These are phyloP conservation scores for Zoanthus gigantus DNA, from an alignment of 92 coral and sea anemone genomes.

Conservation along the genomic window DNA sequence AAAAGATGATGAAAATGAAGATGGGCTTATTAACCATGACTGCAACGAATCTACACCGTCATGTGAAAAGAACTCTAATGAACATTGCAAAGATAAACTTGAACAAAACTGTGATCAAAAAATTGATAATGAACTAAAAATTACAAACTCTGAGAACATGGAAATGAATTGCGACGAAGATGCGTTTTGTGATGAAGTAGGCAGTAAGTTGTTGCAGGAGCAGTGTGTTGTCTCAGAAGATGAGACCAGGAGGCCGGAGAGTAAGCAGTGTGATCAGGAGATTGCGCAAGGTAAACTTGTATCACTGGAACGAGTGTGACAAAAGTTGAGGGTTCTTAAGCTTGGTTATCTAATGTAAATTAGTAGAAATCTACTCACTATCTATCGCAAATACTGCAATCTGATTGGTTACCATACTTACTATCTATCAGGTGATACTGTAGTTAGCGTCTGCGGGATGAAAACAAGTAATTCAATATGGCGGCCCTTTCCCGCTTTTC, in stretches of 20 bases:
- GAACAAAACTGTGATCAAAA: slow-evolving; percentile 61
- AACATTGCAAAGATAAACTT: slow-evolving; percentile 41
- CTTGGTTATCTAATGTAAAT: too few species aligned
- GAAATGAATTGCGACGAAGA: slow-evolving; percentile 47
- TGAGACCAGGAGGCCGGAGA: slow-evolving; percentile 52
- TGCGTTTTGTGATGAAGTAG: slow-evolving; percentile 70
- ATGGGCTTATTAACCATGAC: slow-evolving; percentile 23
- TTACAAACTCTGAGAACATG: slow-evolving; percentile 46
- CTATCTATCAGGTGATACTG: too few species aligned
- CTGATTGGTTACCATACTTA: too few species aligned
- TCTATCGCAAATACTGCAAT: too few species aligned
- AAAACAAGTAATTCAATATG: too few species aligned
- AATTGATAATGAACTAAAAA: slow-evolving; percentile 48
- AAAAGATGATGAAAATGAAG: slow-evolving; percentile 59
- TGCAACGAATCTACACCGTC: slow-evolving; percentile 1
- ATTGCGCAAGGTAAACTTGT: slow-evolving; percentile 29
- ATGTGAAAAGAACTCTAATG: slow-evolving; percentile 49
- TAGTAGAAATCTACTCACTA: too few species aligned
- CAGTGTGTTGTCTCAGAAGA: slow-evolving; percentile 81
- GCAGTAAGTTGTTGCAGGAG: slow-evolving; percentile 71
- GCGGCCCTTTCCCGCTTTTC: too few species aligned
- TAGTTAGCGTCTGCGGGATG: too few species aligned
- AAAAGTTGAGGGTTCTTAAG: too few species aligned
- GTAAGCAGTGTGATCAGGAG: slow-evolving; percentile 43
- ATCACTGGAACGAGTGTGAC: not conserved